Evolutionary conservation across 2,797 vertebrate genomes (phyloP), one percentile per base, ranked within the genome.

Genomic region (Neomorphus geoffroyi): DNA sequence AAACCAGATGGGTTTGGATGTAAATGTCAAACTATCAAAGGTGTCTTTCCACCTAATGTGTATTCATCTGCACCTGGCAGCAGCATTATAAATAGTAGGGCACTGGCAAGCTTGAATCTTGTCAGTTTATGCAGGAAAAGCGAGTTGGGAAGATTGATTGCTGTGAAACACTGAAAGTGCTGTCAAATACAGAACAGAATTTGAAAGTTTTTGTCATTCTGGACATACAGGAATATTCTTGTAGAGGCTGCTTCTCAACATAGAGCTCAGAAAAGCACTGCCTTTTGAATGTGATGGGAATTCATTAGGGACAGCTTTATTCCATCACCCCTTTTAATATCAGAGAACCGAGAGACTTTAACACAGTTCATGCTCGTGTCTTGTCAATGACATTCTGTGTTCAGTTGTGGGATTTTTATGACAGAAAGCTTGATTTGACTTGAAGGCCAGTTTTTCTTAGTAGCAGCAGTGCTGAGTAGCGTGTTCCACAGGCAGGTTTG

Each of bases 241-340:
- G 35, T 57, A 9, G 62, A 75, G 69, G 27, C 91, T 70, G 70
- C 79, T 87, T 54, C 45, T 67, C 79, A 50, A 18, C 0, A 0
- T 35, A 56, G 70, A 80, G 91, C 88, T 91, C 80, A 77, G 80
- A 50, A 96, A 90, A 90, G 58, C 93, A 61, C 61, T 70, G 77
- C 73, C 69, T 91, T 58, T 70, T 74, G 92, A 79, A 90, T 93
- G 81, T 69, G 88, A 65, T 87, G 51, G 78, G 64, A 92, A 67
- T 89, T 93, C 90, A 56, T 82, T 75, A 89, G 88, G 70, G 86
- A 85, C 57, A 85, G 74, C 35, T 66, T 69, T 75, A 78, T 86
- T 89, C 89, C 60, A 79, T 94, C 81, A 33, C 33, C 50, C 45
- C 27, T 80, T 91, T 54, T 88, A 58, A 39, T 79, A 43, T 18